These are phyloP conservation scores for Lethrus apterus DNA, from an alignment of 1,140 invertebrate species.

Conservation along the genomic window DNA sequence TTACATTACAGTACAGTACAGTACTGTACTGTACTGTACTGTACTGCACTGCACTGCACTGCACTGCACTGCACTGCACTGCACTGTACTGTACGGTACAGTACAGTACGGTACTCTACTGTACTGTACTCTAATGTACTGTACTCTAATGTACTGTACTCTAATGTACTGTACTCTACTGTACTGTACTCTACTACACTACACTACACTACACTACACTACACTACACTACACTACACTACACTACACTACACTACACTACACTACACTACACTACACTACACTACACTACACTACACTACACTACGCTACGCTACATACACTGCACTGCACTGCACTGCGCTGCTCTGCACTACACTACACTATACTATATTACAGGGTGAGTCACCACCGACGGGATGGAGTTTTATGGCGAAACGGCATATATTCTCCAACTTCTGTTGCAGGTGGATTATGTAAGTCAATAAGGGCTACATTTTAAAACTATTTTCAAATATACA, in stretches of 20 bases:
- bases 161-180: background rate
- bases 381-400: no score
- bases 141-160: background rate
- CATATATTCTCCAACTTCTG: no score
- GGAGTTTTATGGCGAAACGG: no score
- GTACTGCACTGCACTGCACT: background rate
- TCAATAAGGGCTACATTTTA: no score
- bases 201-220: background rate
- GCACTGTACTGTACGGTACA: no score
- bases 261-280: background rate
- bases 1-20: slow-evolving; percentile 5
- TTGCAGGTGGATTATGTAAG: no score
- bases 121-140: background rate
- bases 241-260: background rate
- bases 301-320: background rate
- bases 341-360: background rate
- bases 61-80: background rate
- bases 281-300: no score
- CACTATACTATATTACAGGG: no score
- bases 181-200: no score
- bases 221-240: background rate
- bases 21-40: background rate
- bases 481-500: no score
- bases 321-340: background rate
- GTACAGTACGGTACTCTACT: slow-evolving; percentile 1